Base-by-base conservation (phyloP, 92 coral and sea anemone genomes). In the Epizoanthus ramosus region DNA sequence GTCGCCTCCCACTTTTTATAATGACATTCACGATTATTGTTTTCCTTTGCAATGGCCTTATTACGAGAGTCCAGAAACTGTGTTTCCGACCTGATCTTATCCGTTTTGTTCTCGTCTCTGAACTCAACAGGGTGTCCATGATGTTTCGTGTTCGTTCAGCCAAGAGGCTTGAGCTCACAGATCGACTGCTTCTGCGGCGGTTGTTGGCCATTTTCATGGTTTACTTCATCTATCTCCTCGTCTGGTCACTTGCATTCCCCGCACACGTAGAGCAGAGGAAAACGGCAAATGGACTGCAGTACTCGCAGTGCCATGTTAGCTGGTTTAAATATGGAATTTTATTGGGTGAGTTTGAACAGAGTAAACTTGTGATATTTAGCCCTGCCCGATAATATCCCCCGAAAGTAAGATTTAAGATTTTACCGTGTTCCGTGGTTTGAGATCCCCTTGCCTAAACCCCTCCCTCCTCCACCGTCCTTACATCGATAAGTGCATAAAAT, bases 131-230 rank as follows among this genome's bases (percentile, higher is more conserved):
- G 84, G 89, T 97, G 0, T 79, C 87, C 22, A 74, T 91, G 12
- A 91, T 89, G 25, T 97, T 97, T 69, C 97, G 98, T 25, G 98
- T 82, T 18, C 97, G 98, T 1, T 88, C 93, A 3, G 91, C 98
- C 6, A 93, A 91, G 71, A 89, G 89, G 67, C 91, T 97, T 4
- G 93, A 94, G 41, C 85, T 97, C 21, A 90, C 99, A 18, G 99
- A 97, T 79, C 84, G 71, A 66, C 43, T 84, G 69, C 70, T 97
- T 87, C 81, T 95, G 3, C 86, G 91, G 41, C 95, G 92, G 39
- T 81, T 97, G 22, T 72, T 81, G 19, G 58, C 87, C 28, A 85
- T 97, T 71, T 25, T 89, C 47, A 80, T 85, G 8, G 57, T 83
- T 18, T 85, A 90, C 66, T 28, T 87, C 35, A 74, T 90, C 43